Conservation (phyloP, 2,888 invertebrate genomes). For the Coelogynopora nodosa region DNA sequence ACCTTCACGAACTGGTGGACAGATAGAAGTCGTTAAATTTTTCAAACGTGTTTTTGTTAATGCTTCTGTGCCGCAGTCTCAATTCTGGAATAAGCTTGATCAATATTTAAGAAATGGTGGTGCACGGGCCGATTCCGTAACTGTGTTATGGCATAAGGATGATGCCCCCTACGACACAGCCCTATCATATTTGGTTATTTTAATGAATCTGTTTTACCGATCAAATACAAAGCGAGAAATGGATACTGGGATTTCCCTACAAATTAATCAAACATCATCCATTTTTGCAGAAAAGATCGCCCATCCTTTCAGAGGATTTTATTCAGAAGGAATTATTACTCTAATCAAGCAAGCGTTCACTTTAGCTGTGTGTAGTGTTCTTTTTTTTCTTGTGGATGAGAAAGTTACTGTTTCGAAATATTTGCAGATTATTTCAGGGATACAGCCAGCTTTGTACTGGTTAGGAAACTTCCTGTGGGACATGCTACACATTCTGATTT, state of each 20-base stretch:
- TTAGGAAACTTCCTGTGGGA: conserved; percentile 40
- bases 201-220: not conserved
- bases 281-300: not conserved
- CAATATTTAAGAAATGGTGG: not conserved
- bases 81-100: not conserved
- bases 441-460: conserved; percentile 40
- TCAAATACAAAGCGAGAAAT: not conserved
- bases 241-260: not conserved
- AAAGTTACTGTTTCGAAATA: conserved; percentile 43
- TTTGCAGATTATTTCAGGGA: conserved; percentile 40
- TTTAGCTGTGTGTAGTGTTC: conserved; percentile 48
- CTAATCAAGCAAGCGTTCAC: not conserved
- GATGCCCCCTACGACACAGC: not conserved
- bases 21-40: not conserved
- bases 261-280: not conserved
- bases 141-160: not conserved
- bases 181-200: not conserved
- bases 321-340: not conserved
- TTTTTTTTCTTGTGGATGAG: conserved; percentile 55
- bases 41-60: not conserved
- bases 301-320: not conserved
- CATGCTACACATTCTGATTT: not conserved
- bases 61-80: not conserved
- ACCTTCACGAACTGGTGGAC: not conserved
- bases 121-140: not conserved